phyloP scores from a whole-genome alignment of 2,888 invertebrate species.

The Silvanus unidentatus region DNA sequence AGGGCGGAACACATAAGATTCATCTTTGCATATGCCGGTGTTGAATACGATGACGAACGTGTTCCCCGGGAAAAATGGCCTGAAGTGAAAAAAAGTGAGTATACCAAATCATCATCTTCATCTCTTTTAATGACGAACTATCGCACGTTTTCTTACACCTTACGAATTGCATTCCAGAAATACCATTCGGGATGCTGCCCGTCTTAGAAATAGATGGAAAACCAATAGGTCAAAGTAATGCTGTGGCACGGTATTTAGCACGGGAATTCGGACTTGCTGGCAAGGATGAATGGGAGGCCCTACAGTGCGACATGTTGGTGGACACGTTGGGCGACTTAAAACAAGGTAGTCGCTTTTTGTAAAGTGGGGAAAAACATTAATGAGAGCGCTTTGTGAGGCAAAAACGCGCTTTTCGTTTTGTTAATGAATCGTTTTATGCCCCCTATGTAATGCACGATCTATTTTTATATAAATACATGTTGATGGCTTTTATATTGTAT shows the following conservation, averaged over 20 bases:
- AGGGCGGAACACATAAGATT: slow-evolving; percentile 54
- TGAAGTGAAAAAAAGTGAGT: slow-evolving; percentile 50
- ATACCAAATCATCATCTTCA: too few species aligned
- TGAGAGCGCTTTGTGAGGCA: too few species aligned
- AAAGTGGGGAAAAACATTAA: too few species aligned
- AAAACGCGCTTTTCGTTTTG: too few species aligned
- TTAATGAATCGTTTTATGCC: too few species aligned
- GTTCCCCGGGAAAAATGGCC: slow-evolving; percentile 52
- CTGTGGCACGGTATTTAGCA: slow-evolving; percentile 54
- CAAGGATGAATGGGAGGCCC: slow-evolving; percentile 52
- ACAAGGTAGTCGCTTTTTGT: slow-evolving; percentile 49
- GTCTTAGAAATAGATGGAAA: slow-evolving; percentile 56
- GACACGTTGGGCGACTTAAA: slow-evolving; percentile 53
- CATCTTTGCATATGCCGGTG: slow-evolving; percentile 52
- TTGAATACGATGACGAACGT: slow-evolving; percentile 53
- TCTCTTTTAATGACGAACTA: too few species aligned
- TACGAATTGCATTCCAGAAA: slow-evolving; percentile 44
- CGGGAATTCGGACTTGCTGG: slow-evolving; percentile 50
- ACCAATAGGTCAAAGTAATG: slow-evolving; percentile 51
- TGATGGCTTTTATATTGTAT: too few species aligned
- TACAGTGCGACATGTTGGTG: slow-evolving; percentile 53
- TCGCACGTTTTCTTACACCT: too few species aligned
- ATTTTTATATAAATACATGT: too few species aligned
- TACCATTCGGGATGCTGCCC: slow-evolving; percentile 55
- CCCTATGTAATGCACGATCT: too few species aligned